Percentiles rank a stretch among this genome's conserved stretches.
Conservation (phyloP, 2,797 vertebrate genomes). For the Urocyon cinereoargenteus region DNA sequence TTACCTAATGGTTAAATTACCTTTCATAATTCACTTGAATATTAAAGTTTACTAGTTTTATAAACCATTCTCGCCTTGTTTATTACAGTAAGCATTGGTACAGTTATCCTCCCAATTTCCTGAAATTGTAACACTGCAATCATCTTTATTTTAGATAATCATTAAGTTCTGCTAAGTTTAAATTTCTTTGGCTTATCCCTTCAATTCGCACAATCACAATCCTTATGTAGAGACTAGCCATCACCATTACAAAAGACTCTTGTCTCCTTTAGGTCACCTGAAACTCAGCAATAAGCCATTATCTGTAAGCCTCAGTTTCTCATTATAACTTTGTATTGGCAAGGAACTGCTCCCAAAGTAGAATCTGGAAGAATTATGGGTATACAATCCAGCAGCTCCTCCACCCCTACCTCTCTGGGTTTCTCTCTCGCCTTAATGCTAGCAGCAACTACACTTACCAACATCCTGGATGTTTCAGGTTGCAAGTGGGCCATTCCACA, state of each 20-base stretch:
- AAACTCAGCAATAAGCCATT: background rate
- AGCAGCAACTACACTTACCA: background rate
- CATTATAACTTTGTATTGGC: background rate
- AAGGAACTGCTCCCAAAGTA: background rate
- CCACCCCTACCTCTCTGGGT: background rate
- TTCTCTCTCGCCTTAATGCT: background rate
- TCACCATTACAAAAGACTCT: background rate
- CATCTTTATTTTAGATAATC: slow-evolving; percentile 43
- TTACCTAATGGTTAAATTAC: background rate
- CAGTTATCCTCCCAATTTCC: slow-evolving; percentile 33
- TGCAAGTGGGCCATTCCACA: background rate
- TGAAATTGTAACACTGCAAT: slow-evolving; percentile 9
- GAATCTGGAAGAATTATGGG: slow-evolving; percentile 10
- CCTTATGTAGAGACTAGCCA: background rate
- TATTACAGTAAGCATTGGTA: background rate
- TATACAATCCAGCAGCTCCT: background rate
- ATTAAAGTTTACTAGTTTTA: slow-evolving; percentile 50
- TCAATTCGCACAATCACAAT: background rate
- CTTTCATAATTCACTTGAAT: slow-evolving; percentile 37
- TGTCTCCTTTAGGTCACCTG: background rate
- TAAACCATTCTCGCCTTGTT: slow-evolving; percentile 1
- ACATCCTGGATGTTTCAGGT: background rate
- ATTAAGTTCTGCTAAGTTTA: slow-evolving; percentile 48
- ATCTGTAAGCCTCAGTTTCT: slow-evolving; percentile 39
- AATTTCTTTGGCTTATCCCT: slow-evolving; percentile 9